Conservation (phyloP, 2,888 invertebrate genomes). For the Xylota sylvarum region DNA sequence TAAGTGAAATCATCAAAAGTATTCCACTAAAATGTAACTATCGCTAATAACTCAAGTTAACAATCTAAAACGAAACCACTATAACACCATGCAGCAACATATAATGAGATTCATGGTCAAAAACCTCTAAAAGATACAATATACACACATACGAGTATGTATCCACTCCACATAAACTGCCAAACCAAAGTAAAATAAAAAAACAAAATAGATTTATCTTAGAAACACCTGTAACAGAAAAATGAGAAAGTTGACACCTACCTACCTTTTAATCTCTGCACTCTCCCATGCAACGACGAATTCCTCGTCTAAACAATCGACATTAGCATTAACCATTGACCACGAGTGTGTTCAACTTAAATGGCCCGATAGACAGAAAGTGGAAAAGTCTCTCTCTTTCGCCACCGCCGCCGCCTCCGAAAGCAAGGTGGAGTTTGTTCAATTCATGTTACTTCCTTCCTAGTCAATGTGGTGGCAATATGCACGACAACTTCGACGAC, state of each 20-base stretch:
- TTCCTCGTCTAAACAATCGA: slow-evolving; percentile 64
- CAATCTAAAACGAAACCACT: slow-evolving; percentile 43
- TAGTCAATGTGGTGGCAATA: slow-evolving; percentile 30
- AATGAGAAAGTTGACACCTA: slow-evolving; percentile 77
- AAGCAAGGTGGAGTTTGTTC: slow-evolving; percentile 68
- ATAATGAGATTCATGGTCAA: slow-evolving; percentile 67
- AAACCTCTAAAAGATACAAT: slow-evolving; percentile 49
- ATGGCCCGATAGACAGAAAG: slow-evolving; percentile 64
- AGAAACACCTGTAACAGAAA: slow-evolving; percentile 56
- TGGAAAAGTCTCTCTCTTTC: slow-evolving; percentile 52
- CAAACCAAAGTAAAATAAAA: background rate
- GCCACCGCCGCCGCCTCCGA: background rate
- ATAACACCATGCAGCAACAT: slow-evolving; percentile 1
- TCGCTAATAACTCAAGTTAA: slow-evolving; percentile 31
- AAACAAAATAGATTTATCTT: slow-evolving; percentile 51
- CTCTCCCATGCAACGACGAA: slow-evolving; percentile 51
- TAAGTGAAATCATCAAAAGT: slow-evolving; percentile 41
- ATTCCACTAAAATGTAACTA: slow-evolving; percentile 33
- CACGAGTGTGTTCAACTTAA: slow-evolving; percentile 59
- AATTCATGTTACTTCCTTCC: slow-evolving; percentile 63
- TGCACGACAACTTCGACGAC: slow-evolving; percentile 4
- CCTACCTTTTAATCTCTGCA: slow-evolving; percentile 66
- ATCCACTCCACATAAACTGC: no score
- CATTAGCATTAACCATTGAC: slow-evolving; percentile 72
- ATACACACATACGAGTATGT: background rate